Evolutionary conservation across 1,140 invertebrate genomes (phyloP), one percentile per base, ranked within the genome.

Genomic region (Pseudomyrmex sp.): DNA sequence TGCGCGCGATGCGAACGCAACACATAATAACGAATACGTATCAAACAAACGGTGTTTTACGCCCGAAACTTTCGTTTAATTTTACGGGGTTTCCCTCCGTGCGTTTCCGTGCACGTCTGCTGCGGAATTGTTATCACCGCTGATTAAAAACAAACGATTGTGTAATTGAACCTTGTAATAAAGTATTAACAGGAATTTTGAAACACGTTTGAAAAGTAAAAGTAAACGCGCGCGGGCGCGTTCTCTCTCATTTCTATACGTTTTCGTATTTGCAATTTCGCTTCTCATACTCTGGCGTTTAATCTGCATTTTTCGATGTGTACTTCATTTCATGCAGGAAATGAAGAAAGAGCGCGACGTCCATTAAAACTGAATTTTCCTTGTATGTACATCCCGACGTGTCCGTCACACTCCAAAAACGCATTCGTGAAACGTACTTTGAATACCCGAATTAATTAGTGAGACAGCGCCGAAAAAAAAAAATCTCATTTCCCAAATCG

Each of bases 21-120:
- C 26, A 69, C 48, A 58, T 35, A 77, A 77, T 75, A 61, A 68
- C n/a, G 13, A 35, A 56, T 13, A 20, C 63, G 50, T 46, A 68
- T 56, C 26, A 7, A n/a, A 4, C 1, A 44, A 77, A 77, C 26
- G 50, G 35, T 68, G 35, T 46, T 77, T 77, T 23, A 68, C 63
- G 18, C 23, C 4, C 63, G 50, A 20, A 44, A 35, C 35, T 68
- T 50, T 77, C 50, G 56, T 69, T 77, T 69, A 35, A 35, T 35
- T 35, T 35, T 0, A 7, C 35, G 0, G 35, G 35, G 0, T 35
- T 35, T 1, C 5, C 5, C 35, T 2, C 3, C 35, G 5, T 35
- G 35, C 35, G 35, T 35, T 35, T 35, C 35, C 35, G 35, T 1
- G 35, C 35, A 35, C 35, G 35, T 35, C 35, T 35, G 35, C 5